These are phyloP conservation scores for Drosophila ustulata DNA, from an alignment of 2,888 invertebrate genomes.

Conservation along the genomic window DNA sequence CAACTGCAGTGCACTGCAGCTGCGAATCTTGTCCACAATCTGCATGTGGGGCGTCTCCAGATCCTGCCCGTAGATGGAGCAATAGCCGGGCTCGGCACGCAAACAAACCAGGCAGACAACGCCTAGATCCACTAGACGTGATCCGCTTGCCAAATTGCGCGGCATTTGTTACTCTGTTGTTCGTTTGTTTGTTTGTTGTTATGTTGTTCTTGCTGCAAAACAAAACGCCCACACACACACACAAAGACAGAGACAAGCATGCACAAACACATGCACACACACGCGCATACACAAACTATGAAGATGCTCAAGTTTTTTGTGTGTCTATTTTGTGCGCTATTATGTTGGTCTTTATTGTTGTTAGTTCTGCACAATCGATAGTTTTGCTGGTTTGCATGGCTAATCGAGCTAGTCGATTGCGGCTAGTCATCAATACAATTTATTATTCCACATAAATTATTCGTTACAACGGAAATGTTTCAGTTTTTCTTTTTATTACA, in stretches of 20 bases:
- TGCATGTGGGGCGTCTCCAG: constrained; percentile 65
- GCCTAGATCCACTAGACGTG: constrained; percentile 78
- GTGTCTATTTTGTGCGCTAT: constrained; percentile 49
- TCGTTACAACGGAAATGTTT: too few relatives aligned
- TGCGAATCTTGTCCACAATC: constrained; percentile 82
- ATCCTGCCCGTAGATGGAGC: constrained; percentile 78
- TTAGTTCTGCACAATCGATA: constrained; percentile 41
- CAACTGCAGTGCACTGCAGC: constrained; percentile 77
- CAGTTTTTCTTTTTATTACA: too few relatives aligned
- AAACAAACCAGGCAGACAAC: constrained; percentile 83
- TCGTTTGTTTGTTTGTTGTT: constrained; percentile 29
- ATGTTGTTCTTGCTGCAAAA: constrained; percentile 12
- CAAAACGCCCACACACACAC: constrained; percentile 40
- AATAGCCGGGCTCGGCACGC: constrained; percentile 74
- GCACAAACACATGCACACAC: background rate
- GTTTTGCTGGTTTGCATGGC: background rate
- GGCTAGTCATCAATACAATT: too few relatives aligned
- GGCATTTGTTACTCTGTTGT: constrained; percentile 48
- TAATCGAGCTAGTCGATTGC: too few relatives aligned
- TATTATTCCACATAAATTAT: too few relatives aligned
- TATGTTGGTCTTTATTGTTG: constrained; percentile 48
- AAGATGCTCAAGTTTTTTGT: constrained; percentile 32
- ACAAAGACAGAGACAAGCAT: background rate
- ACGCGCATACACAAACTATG: constrained; percentile 13
- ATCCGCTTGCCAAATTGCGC: constrained; percentile 41